A percentile compares a stretch with the other conserved stretches of the same genome.
These are phyloP conservation scores for Sebastes hubbsi DNA, from an alignment of 2,797 vertebrate genomes.

Conservation along the genomic window DNA sequence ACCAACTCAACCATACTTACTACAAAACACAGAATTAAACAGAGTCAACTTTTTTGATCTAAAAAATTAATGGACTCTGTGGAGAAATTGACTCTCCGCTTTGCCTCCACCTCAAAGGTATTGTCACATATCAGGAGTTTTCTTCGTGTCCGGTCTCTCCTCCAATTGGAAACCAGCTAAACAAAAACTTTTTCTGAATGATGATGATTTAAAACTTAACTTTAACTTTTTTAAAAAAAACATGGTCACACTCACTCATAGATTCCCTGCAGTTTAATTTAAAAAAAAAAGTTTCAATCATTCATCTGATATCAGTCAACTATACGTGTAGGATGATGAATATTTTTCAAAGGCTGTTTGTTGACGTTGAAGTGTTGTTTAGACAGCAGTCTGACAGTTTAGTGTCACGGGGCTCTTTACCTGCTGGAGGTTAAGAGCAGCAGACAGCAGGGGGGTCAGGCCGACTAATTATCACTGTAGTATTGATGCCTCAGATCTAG, in stretches of 20 bases:
- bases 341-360: neutral
- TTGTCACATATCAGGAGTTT: neutral
- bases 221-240: neutral
- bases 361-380: conserved; percentile 1
- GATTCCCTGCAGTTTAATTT: neutral
- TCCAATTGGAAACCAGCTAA: neutral
- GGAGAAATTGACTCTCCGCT: neutral
- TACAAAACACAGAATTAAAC: neutral
- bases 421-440: conserved; percentile 39
- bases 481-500: conserved; percentile 70
- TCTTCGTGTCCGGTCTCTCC: neutral
- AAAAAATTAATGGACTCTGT: neutral
- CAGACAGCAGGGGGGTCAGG: conserved; percentile 28
- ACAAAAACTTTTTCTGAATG: neutral
- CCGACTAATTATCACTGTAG: conserved; percentile 60
- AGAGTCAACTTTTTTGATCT: neutral
- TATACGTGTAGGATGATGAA: neutral
- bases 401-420: conserved; percentile 42
- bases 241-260: no score
- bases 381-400: conserved; percentile 9
- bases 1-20: neutral
- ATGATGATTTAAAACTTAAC: neutral
- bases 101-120: neutral
- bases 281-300: neutral
- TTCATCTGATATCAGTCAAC: neutral